Evolutionary conservation across 1,140 invertebrate species (phyloP).

Genomic region (Amphibalanus amphitrite): DNA sequence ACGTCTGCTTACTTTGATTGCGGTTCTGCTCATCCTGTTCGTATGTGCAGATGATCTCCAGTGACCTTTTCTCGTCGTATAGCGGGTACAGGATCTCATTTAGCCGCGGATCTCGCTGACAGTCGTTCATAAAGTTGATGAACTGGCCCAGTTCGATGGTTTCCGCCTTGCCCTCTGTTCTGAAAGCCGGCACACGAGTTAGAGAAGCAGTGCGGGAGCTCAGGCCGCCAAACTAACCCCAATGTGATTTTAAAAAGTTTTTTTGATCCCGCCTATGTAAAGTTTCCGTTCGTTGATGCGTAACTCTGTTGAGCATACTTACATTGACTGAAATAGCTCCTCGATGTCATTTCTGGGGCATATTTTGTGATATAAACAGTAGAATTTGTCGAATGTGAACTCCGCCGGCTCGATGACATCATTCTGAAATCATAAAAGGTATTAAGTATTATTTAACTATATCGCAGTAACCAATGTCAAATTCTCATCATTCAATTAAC

Average conservation of each 20-base stretch:
- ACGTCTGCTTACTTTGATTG: constrained; percentile 58
- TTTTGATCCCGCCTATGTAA: too few relatives aligned
- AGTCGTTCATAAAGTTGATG: constrained; percentile 91
- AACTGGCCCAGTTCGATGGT: constrained; percentile 76
- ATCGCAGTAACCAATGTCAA: constrained; percentile 17
- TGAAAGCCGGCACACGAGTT: too few relatives aligned
- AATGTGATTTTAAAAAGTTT: too few relatives aligned
- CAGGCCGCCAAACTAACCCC: too few relatives aligned
- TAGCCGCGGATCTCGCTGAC: constrained; percentile 91
- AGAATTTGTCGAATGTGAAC: constrained; percentile 99
- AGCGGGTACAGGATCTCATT: constrained; percentile 98
- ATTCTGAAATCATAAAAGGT: constrained; percentile 38
- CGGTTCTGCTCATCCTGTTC: constrained; percentile 68
- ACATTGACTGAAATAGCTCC: constrained; percentile 93
- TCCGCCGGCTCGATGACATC: constrained; percentile 86
- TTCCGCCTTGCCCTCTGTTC: too few relatives aligned
- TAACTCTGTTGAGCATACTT: constrained; percentile 34
- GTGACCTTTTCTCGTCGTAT: constrained; percentile 84
- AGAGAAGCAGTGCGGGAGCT: too few relatives aligned
- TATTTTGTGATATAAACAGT: constrained; percentile 95
- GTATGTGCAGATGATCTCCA: constrained; percentile 85
- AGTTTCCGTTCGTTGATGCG: too few relatives aligned
- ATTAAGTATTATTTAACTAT: not conserved
- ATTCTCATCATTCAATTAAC: constrained; percentile 9
- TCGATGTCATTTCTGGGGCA: constrained; percentile 98